Base-by-base conservation (phyloP, 2,113 vertebrate species). In the Heterotilapia buettikoferi region DNA sequence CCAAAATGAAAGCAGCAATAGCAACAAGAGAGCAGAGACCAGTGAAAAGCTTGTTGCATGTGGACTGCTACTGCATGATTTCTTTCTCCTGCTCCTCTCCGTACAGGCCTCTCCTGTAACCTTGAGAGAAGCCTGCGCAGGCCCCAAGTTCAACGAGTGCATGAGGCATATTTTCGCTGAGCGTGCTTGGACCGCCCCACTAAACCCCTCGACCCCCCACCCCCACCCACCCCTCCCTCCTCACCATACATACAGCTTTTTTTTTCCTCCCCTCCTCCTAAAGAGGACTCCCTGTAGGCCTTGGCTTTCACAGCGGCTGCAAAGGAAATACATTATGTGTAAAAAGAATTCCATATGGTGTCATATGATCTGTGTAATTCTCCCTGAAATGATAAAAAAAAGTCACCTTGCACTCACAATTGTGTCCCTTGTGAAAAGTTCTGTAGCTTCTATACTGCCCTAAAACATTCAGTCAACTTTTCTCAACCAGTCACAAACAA, bases 121-220 rank as follows among this genome's bases (percentile, higher is more conserved):
- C 96, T 97, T 97, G 96, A 96, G 94, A 95, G 93, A 92, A 96
- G 95, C 95, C 95, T 88, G 91, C 92, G 86, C 95, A 96, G 96
- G 96, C 96, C 95, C 95, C 96, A 96, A 95, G 96, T 97, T 96
- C 96, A 96, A 94, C 92, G 96, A 95, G 96, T 97, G 95, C 96
- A 97, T 94, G 94, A 96, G 95, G 96, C 96, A 97, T 97, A 97
- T 97, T 97, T 97, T 96, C 95, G 91, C 94, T 96, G 95, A 94
- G 95, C 94, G 89, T 94, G 93, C 94, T 93, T 93, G 94, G 95
- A 95, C 96, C 96, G 94, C 96, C 96, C 95, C 93, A 86, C 90
- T 95, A 95, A 96, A 93, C 93, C 95, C 92, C 95, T 83, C 92
- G 45, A 84, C 83, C 52, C 94, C 82, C 85, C 81, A 0, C 9